Conservation (phyloP, 2,888 invertebrate species). For the Leptinotarsa peninsularis region DNA sequence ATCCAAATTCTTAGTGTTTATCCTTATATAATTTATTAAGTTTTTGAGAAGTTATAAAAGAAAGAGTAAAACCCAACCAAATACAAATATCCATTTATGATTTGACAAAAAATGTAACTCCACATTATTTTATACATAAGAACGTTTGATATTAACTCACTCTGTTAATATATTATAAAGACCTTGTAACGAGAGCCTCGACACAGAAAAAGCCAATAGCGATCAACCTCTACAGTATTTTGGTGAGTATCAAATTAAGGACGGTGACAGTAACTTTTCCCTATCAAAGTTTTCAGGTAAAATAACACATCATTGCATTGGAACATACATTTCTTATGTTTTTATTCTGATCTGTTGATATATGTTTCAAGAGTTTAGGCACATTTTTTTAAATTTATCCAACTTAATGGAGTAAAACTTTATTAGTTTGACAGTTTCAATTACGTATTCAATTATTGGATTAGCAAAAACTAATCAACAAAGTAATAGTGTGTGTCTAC, state of each 20-base stretch:
- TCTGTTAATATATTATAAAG: constrained; percentile 68
- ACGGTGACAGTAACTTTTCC: constrained; percentile 49
- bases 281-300: constrained; percentile 34
- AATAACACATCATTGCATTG: constrained; percentile 12
- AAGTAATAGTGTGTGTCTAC: too few species aligned
- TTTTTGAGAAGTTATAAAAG: too few species aligned
- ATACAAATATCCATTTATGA: constrained; percentile 7
- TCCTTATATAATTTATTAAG: too few species aligned
- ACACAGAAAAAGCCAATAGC: constrained; percentile 47
- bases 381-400: too few species aligned
- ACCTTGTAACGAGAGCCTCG: constrained; percentile 62
- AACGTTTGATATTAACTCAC: constrained; percentile 67
- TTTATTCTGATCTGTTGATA: not conserved
- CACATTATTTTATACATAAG: constrained; percentile 35
- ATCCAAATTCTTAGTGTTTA: too few species aligned
- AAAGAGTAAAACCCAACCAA: constrained; percentile 23
- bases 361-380: not conserved
- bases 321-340: not conserved
- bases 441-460: too few species aligned
- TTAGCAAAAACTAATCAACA: too few species aligned
- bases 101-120: constrained; percentile 21
- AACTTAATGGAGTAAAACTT: too few species aligned
- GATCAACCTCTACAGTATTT: constrained; percentile 46
- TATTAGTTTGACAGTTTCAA: too few species aligned
- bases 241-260: constrained; percentile 57